A percentile compares a stretch with the other conserved stretches of the same genome.
These are phyloP conservation scores for Fabriciana adippe DNA, from an alignment of 2,888 invertebrate genomes.

Conservation along the genomic window DNA sequence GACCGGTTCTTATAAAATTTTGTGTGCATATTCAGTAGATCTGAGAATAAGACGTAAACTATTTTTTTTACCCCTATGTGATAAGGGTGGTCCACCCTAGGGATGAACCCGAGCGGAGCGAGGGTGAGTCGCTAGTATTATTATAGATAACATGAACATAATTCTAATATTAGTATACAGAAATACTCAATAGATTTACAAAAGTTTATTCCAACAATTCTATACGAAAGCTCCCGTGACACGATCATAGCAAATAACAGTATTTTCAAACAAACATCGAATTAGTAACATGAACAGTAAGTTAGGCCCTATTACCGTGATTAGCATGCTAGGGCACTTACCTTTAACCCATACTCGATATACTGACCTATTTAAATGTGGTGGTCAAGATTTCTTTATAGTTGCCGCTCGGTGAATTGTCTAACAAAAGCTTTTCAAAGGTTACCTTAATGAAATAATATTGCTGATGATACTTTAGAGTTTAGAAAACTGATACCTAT, in stretches of 20 bases:
- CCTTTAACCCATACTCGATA: constrained; percentile 64
- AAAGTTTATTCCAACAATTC: background rate
- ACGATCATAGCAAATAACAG: constrained; percentile 52
- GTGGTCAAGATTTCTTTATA: constrained; percentile 22
- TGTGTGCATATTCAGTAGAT: no score
- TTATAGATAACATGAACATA: no score
- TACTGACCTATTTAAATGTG: constrained; percentile 54
- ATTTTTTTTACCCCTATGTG: no score
- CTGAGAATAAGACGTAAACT: no score
- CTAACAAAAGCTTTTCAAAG: background rate
- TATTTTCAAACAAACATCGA: constrained; percentile 56
- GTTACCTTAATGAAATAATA: no score
- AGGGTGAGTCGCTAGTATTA: no score
- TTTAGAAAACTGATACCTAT: background rate
- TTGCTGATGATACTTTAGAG: background rate
- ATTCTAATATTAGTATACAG: no score
- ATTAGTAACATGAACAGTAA: constrained; percentile 64
- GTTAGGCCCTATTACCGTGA: constrained; percentile 67
- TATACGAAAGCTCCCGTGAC: constrained; percentile 25
- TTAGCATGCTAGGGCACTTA: constrained; percentile 62
- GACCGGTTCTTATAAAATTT: no score
- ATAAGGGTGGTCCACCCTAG: no score
- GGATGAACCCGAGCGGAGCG: no score
- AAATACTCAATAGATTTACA: no score
- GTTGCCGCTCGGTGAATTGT: background rate